Base-by-base conservation (phyloP, 1,140 invertebrate genomes). In the Berghia stephanieae region DNA sequence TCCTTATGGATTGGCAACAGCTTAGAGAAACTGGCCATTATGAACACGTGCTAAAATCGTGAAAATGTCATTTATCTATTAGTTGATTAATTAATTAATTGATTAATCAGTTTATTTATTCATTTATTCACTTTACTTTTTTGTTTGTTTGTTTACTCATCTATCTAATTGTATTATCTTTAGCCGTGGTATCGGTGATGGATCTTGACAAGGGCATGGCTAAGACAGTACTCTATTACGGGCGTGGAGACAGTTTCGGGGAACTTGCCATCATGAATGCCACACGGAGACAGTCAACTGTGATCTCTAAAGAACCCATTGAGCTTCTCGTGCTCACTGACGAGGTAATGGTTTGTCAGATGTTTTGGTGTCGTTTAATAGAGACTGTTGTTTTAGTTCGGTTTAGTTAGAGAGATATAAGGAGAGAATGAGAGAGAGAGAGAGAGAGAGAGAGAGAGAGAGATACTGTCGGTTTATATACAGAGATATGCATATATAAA, bases 241-340 rank as follows among this genome's bases (percentile, higher is more conserved):
- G 77, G 73, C 69, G 84, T 21, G 86, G 86, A 16, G 86, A 87
- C 75, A 85, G 83, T 73, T 88, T 88, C 75, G 86, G 86, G 2
- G 86, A 88, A 31, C 75, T 83, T 18, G 85, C 83, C 74, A 85
- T 88, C 21, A 83, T 88, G 63, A 85, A 83, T 21, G 72, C 78
- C 57, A 66, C 81, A 21, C 57, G 79, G 18, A 79, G 86, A 13
- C 80, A 83, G 44, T 82, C 85, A 43, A 85, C 86, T 10, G 82
- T 85, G 24, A 86, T 88, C 60, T 86, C 86, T 13, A 75, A 85
- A 60, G 86, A 85, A 49, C 78, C 75, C 71, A 80, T 87, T 21
- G 86, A 87, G 77, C 82, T 88, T 2, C 78, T 88, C 3, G 82
- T 82, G 24, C 83, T 87, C 77, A 81, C 79, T 0, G 83, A 86